These are phyloP conservation scores for Rhagoletis zephyria DNA, from an alignment of 1,140 invertebrate genomes.

Conservation along the genomic window DNA sequence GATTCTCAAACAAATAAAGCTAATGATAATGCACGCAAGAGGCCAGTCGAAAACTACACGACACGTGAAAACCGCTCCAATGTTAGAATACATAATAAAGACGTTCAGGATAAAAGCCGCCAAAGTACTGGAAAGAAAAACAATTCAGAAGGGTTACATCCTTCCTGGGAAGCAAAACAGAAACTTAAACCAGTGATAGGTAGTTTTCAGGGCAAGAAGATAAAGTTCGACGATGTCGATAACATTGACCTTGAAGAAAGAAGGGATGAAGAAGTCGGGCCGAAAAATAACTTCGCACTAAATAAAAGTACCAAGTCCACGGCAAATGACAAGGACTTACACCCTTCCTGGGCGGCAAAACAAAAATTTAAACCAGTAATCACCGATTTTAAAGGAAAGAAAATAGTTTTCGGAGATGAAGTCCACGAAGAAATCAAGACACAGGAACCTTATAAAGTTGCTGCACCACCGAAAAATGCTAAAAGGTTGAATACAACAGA, in stretches of 20 bases:
- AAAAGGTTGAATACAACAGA: background rate
- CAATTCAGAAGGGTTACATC: slow-evolving; percentile 67
- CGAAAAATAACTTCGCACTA: slow-evolving; percentile 35
- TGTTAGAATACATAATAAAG: background rate
- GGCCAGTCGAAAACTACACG: background rate
- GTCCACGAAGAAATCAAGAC: slow-evolving; percentile 57
- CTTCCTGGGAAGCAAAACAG: slow-evolving; percentile 77
- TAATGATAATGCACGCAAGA: background rate
- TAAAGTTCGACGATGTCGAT: slow-evolving; percentile 67
- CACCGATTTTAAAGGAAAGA: slow-evolving; percentile 68
- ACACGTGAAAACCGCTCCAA: background rate
- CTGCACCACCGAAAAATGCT: slow-evolving; percentile 22
- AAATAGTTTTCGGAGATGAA: slow-evolving; percentile 70
- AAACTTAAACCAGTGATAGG: slow-evolving; percentile 62
- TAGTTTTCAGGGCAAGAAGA: slow-evolving; percentile 67
- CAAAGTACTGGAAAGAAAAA: background rate
- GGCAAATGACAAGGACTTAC: slow-evolving; percentile 72
- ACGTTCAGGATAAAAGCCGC: background rate
- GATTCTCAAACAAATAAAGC: background rate
- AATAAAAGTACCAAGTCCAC: background rate
- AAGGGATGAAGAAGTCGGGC: background rate
- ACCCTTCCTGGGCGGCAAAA: slow-evolving; percentile 79
- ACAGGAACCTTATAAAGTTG: background rate
- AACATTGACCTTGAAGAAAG: background rate
- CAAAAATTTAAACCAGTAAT: slow-evolving; percentile 71